Conservation (phyloP, 2,888 invertebrate genomes). For the Cephus sareptanus region DNA sequence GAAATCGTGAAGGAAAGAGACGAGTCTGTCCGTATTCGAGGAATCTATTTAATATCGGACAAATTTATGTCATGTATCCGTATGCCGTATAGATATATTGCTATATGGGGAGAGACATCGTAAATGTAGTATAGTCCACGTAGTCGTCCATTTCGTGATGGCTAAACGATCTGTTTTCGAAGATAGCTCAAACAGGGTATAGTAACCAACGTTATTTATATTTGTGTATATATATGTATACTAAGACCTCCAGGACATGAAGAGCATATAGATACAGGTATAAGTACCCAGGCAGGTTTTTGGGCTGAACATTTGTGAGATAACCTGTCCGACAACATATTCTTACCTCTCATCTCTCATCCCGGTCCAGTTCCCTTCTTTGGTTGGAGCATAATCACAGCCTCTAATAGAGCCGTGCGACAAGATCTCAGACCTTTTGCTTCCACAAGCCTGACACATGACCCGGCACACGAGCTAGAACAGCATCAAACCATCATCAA, state of each 20-base stretch:
- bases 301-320: constrained; percentile 46
- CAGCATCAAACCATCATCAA: neutral
- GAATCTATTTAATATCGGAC: neutral
- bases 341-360: constrained; percentile 31
- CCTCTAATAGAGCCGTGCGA: constrained; percentile 15
- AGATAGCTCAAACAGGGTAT: neutral
- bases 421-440: constrained; percentile 31
- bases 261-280: constrained; percentile 13
- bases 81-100: neutral
- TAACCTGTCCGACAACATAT: constrained; percentile 46
- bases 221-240: constrained; percentile 34
- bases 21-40: neutral
- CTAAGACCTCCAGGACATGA: neutral
- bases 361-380: constrained; percentile 42
- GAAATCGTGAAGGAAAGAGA: neutral
- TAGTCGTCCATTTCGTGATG: neutral
- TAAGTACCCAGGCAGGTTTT: constrained; percentile 41
- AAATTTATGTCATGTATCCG: neutral
- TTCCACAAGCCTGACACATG: constrained; percentile 32
- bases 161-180: neutral
- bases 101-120: neutral
- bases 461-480: constrained; percentile 14
- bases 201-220: constrained; percentile 35
- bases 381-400: constrained; percentile 11
- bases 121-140: neutral